Conservation (phyloP, 1,140 invertebrate species). For the Cataglyphis hispanica region DNA sequence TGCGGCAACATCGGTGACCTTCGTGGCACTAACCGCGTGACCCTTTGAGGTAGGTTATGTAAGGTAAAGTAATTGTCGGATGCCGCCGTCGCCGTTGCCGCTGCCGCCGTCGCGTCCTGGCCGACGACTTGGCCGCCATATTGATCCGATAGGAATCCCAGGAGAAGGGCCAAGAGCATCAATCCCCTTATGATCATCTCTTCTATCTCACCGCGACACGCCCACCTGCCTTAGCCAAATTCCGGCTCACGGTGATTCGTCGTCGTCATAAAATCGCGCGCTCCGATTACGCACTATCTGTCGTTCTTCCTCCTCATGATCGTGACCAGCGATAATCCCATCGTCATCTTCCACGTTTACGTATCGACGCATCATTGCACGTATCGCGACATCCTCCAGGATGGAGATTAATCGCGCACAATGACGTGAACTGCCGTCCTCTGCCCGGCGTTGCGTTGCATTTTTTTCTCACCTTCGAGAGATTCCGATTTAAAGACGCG, state of each 20-base stretch:
- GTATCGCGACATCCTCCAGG: conserved; percentile 37
- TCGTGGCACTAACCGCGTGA: conserved; percentile 84
- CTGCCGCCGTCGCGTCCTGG: conserved; percentile 41
- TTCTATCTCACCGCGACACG: conserved; percentile 65
- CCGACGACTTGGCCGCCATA: conserved; percentile 73
- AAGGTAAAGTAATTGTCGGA: conserved; percentile 40
- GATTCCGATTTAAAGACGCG: conserved; percentile 61
- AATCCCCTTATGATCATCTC: conserved; percentile 80
- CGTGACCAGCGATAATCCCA: conserved; percentile 71
- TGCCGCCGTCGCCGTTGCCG: conserved; percentile 46
- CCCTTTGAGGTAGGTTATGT: conserved; percentile 75
- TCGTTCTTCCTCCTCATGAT: conserved; percentile 82
- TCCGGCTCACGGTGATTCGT: conserved; percentile 51
- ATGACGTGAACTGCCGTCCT: conserved; percentile 73
- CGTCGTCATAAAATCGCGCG: conserved; percentile 69
- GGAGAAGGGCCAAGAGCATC: conserved; percentile 79
- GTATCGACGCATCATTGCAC: conserved; percentile 68
- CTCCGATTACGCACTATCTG: conserved; percentile 77
- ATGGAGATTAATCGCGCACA: conserved; percentile 67
- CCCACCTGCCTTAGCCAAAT: conserved; percentile 74
- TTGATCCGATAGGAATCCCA: conserved; percentile 79
- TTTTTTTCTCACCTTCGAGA: conserved; percentile 13
- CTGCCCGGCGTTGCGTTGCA: conserved; percentile 41
- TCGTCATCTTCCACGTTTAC: conserved; percentile 79
- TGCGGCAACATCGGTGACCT: conserved; percentile 81